Evolutionary conservation across 1,140 invertebrate genomes (phyloP).

Genomic region (Drosophila funebris): DNA sequence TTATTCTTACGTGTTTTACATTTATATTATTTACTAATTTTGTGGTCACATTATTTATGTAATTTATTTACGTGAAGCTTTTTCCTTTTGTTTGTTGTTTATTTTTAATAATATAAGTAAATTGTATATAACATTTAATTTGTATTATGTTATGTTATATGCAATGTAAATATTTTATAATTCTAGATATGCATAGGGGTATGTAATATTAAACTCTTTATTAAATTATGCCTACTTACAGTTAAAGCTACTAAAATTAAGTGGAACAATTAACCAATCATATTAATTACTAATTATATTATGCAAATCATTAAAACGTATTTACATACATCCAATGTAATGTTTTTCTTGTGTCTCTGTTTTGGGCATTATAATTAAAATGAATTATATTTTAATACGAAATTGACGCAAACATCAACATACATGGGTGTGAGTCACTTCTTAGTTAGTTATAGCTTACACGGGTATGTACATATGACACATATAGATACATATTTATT

Average conservation of each 20-base stretch:
- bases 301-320: constrained; percentile 1
- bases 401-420: neutral
- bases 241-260: constrained; percentile 16
- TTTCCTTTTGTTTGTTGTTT: constrained; percentile 7
- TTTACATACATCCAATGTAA: neutral
- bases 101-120: constrained; percentile 23
- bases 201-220: constrained; percentile 13
- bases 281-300: constrained; percentile 12
- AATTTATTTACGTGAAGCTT: constrained; percentile 8
- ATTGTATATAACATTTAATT: constrained; percentile 8
- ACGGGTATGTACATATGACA: too few species aligned
- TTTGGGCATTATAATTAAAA: neutral
- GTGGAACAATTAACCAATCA: constrained; percentile 47
- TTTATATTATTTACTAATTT: constrained; percentile 18
- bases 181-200: neutral
- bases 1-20: constrained; percentile 25
- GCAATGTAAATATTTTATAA: constrained; percentile 16
- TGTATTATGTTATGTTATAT: constrained; percentile 2
- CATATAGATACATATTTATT: neutral
- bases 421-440: neutral
- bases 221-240: constrained; percentile 28
- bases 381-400: neutral
- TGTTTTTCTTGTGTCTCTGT: neutral
- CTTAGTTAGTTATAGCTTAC: too few species aligned
- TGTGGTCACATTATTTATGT: constrained; percentile 1